These are phyloP conservation scores for Cephalopterus ornatus DNA, from an alignment of 2,113 vertebrate genomes.

Conservation along the genomic window DNA sequence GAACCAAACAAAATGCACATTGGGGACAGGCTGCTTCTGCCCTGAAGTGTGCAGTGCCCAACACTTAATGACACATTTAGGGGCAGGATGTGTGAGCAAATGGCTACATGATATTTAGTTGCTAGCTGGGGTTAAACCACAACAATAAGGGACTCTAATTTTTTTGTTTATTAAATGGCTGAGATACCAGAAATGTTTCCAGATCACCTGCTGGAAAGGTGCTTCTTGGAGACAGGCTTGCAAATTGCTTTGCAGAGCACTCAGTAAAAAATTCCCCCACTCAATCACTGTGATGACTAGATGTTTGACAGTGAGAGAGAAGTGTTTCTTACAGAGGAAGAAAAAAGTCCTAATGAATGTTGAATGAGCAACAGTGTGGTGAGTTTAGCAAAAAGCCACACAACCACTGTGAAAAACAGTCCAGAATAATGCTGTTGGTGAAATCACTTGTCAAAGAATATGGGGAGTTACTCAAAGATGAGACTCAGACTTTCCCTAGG, in stretches of 20 bases:
- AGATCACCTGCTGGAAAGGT: not conserved
- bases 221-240: not conserved
- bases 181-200: not conserved
- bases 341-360: not conserved
- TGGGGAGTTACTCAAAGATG: not conserved
- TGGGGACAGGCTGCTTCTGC: not conserved
- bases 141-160: not conserved
- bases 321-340: not conserved
- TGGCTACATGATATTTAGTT: rapidly evolving
- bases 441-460: not conserved
- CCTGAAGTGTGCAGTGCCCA: not conserved
- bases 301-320: not conserved
- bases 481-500: not conserved
- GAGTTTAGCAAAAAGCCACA: not conserved
- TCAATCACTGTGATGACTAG: not conserved
- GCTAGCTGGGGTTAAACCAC: not conserved
- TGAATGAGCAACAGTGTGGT: not conserved
- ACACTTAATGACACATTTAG: not conserved
- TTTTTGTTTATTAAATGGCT: not conserved
- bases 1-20: not conserved
- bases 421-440: not conserved
- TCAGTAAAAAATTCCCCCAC: rapidly evolving
- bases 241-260: not conserved
- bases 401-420: not conserved
- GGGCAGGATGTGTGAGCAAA: not conserved